Conservation (phyloP, 1,140 invertebrate species). For the Nymphalis io region DNA sequence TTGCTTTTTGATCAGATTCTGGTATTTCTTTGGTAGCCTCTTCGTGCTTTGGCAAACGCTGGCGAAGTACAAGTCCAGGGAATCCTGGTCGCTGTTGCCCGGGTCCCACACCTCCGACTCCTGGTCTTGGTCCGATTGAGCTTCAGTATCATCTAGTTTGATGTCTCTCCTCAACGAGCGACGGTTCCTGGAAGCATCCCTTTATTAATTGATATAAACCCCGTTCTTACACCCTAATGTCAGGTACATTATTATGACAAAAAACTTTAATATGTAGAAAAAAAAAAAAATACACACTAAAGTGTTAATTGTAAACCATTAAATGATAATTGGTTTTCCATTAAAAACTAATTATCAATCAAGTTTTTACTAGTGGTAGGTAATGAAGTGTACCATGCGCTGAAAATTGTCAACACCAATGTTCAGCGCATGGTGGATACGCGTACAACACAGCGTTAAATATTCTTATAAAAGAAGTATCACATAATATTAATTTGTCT, state of each 20-base stretch:
- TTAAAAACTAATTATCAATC: too few relatives aligned
- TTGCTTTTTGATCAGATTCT: slow-evolving; percentile 59
- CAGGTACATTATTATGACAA: background rate
- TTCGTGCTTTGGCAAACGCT: slow-evolving; percentile 71
- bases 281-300: too few relatives aligned
- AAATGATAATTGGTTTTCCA: too few relatives aligned
- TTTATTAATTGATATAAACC: slow-evolving; percentile 21
- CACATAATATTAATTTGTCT: too few relatives aligned
- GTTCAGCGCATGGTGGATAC: too few relatives aligned
- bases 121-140: slow-evolving; percentile 49
- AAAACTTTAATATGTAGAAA: too few relatives aligned
- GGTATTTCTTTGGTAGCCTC: slow-evolving; percentile 55
- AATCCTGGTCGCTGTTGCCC: slow-evolving; percentile 47
- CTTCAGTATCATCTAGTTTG: slow-evolving; percentile 58
- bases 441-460: too few relatives aligned
- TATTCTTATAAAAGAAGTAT: too few relatives aligned
- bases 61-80: slow-evolving; percentile 70
- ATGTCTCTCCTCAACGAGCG: slow-evolving; percentile 48
- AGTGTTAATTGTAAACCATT: too few relatives aligned
- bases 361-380: too few relatives aligned
- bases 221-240: slow-evolving; percentile 7
- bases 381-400: too few relatives aligned
- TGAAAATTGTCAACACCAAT: too few relatives aligned
- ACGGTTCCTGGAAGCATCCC: slow-evolving; percentile 47
- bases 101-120: slow-evolving; percentile 54